Conservation (phyloP, 2,113 vertebrate species). For the Callospermophilus lateralis region DNA sequence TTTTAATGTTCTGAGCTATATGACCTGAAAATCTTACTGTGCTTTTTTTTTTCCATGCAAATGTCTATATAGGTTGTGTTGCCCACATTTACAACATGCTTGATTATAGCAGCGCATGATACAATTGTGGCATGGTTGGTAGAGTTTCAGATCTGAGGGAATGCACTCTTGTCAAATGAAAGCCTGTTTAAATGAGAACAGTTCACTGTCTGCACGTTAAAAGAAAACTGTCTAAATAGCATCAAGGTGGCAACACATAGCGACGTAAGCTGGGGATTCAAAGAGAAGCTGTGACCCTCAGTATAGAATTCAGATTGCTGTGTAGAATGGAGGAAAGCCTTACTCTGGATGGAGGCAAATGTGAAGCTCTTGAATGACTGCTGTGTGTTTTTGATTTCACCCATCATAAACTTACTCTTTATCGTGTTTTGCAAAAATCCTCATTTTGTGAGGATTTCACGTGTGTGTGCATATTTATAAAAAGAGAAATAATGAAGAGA, state of each 20-base stretch:
- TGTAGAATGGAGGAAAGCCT: neutral
- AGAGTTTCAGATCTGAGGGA: slow-evolving; percentile 56
- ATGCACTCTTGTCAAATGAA: slow-evolving; percentile 61
- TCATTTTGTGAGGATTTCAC: slow-evolving; percentile 11
- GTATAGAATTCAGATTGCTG: slow-evolving; percentile 30
- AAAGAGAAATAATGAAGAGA: slow-evolving; percentile 21
- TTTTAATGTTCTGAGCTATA: slow-evolving; percentile 58
- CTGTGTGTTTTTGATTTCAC: neutral
- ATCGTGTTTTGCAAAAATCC: slow-evolving; percentile 40
- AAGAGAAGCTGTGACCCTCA: slow-evolving; percentile 62
- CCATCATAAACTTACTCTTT: neutral
- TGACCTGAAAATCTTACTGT: slow-evolving; percentile 58
- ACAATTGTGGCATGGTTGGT: neutral
- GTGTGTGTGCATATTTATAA: slow-evolving; percentile 2
- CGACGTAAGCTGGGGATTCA: slow-evolving; percentile 49
- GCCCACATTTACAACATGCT: slow-evolving; percentile 10
- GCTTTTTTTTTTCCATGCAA: neutral
- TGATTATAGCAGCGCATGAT: slow-evolving; percentile 22
- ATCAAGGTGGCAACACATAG: slow-evolving; percentile 76
- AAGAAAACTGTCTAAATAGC: slow-evolving; percentile 76
- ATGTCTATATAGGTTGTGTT: neutral
- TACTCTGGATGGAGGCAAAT: neutral
- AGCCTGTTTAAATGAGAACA: slow-evolving; percentile 71
- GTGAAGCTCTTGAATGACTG: neutral
- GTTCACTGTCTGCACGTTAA: slow-evolving; percentile 58